Conservation (phyloP, 2,888 invertebrate genomes). For the Ochropleura leucogaster region DNA sequence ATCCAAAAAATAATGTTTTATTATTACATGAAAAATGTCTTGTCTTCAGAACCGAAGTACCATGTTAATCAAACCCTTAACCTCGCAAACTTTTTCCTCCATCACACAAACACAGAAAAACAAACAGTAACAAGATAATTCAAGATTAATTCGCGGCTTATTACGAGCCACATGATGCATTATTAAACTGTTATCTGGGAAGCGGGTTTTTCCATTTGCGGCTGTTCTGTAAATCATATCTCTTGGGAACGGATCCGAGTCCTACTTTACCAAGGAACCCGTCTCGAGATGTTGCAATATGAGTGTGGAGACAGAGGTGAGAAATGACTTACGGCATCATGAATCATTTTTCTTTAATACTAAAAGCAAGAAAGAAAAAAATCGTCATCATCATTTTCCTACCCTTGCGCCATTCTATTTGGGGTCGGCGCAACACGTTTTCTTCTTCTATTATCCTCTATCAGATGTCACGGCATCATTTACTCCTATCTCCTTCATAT, state of each 20-base stretch:
- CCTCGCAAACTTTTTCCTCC: neutral
- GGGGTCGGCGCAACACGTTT: too few species aligned
- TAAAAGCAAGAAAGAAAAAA: too few species aligned
- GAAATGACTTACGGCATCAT: neutral
- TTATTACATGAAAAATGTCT: too few species aligned
- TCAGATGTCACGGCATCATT: too few species aligned
- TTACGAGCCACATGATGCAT: slow-evolving; percentile 16
- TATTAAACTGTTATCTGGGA: slow-evolving; percentile 43
- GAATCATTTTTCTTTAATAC: neutral
- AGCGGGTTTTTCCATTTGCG: slow-evolving; percentile 44
- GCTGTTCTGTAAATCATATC: slow-evolving; percentile 53
- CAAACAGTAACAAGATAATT: slow-evolving; percentile 20
- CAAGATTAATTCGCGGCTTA: slow-evolving; percentile 50
- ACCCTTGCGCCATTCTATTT: too few species aligned
- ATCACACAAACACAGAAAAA: slow-evolving; percentile 10
- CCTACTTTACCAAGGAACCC: slow-evolving; percentile 56
- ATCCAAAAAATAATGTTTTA: too few species aligned
- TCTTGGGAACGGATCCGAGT: slow-evolving; percentile 47
- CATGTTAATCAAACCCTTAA: slow-evolving; percentile 16
- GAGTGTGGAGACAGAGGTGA: neutral
- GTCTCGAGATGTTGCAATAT: slow-evolving; percentile 24
- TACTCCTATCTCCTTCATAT: too few species aligned
- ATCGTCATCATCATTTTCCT: too few species aligned
- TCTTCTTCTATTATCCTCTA: too few species aligned
- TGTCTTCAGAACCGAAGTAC: too few species aligned